Evolutionary conservation across 2,888 invertebrate genomes (phyloP), one percentile per base, ranked within the genome.

Genomic region (Leptothorax acervorum): DNA sequence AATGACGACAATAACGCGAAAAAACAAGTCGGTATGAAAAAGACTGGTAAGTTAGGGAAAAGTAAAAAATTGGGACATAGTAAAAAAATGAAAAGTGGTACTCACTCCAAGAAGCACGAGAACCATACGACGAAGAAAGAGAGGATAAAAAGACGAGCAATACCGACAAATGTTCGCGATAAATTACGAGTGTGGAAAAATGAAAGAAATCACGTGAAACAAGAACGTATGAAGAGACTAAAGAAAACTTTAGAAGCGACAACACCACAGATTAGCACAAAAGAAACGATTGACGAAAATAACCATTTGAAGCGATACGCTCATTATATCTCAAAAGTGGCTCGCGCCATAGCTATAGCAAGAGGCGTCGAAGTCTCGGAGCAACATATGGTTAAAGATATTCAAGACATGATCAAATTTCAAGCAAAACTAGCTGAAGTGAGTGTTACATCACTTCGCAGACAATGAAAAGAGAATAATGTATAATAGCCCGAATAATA

Each of bases 331-430:
- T 31, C 79, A 0, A 76, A 78, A 42, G 85, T 90, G 39, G 90
- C 84, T 1, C 6, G 53, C 2, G 83, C 75, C 9, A 87, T 92
- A 35, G 84, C 87, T 3, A 68, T 90, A n/a, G 84, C 83, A 42
- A 89, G 87, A 83, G 86, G 82, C 15, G 86, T 87, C 6, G 42
- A 75, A n/a, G 73, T 92, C 15, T n/a, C 89, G 0, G 23, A 84
- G 18, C 81, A 90, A n/a, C 85, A 71, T 2, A 48, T 92, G 1
- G 9, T 23, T 2, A 73, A 88, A 55, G 91, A 92, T 42, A 81
- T 91, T 9, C 48, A 85, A 9, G 88, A 91, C 31, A 62, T 92
- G 55, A 55, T 92, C 6, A 28, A 89, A 4, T 92, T 92, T 51
- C 90, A 92, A 35, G 57, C 71, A 8, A 65, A 53, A 9, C 3